These are phyloP conservation scores for Dasyornis broadbenti DNA, from an alignment of 2,113 vertebrate genomes.

Conservation along the genomic window DNA sequence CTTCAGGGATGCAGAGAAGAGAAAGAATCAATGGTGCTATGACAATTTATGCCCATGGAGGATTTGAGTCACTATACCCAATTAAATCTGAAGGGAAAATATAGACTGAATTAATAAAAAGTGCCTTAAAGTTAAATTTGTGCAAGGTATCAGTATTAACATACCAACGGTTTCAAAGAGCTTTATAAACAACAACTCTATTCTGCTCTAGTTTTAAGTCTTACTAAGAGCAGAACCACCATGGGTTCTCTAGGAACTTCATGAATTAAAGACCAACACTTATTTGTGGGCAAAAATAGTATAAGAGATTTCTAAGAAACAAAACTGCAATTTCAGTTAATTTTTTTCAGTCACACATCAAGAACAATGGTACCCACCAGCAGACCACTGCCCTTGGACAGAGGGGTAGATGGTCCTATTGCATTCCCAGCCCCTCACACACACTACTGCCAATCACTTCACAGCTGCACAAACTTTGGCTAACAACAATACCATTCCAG, in stretches of 20 bases:
- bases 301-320: background rate
- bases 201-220: background rate
- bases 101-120: background rate
- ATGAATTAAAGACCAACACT: background rate
- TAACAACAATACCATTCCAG: background rate
- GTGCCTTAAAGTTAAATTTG: background rate
- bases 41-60: background rate
- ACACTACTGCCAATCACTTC: background rate
- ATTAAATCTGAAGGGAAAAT: background rate
- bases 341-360: background rate
- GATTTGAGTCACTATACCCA: background rate
- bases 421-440: rapidly evolving
- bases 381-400: background rate
- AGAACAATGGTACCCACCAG: background rate
- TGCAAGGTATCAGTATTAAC: background rate
- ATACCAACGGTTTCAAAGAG: background rate
- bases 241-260: background rate
- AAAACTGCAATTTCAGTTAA: background rate
- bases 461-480: background rate
- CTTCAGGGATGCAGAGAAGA: background rate
- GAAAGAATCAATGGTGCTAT: background rate
- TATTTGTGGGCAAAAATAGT: background rate
- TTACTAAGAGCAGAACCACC: background rate
- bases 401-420: background rate
- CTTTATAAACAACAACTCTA: background rate